These are phyloP conservation scores for Rhinichthys klamathensis DNA, from an alignment of 2,113 vertebrate species.

Conservation along the genomic window DNA sequence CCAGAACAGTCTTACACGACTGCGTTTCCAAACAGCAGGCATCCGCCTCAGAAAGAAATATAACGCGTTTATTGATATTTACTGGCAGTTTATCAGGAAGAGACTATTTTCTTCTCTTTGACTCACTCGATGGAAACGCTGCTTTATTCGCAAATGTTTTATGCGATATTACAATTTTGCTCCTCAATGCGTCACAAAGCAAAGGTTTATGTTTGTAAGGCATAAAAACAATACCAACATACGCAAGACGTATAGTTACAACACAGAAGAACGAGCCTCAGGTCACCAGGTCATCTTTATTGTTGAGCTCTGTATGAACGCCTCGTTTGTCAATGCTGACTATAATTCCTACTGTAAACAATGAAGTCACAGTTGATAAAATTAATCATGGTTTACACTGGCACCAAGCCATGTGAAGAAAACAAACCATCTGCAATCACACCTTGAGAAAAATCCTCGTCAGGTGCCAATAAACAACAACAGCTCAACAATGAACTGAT, in stretches of 20 bases:
- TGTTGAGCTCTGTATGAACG: not conserved
- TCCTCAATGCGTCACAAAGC: no score
- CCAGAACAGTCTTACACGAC: no score
- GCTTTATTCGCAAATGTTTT: no score
- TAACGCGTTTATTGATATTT: no score
- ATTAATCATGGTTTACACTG: conserved; percentile 28
- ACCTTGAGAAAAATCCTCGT: conserved; percentile 21
- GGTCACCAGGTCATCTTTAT: not conserved
- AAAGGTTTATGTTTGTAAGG: not conserved
- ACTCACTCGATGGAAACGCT: no score
- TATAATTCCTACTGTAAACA: not conserved
- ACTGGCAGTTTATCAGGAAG: no score
- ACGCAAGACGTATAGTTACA: not conserved
- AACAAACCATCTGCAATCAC: conserved; percentile 28
- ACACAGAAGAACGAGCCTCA: not conserved
- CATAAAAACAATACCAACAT: not conserved
- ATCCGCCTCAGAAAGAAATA: no score
- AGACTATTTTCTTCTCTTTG: no score
- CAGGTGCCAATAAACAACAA: conserved; percentile 12
- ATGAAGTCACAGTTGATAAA: conserved; percentile 33
- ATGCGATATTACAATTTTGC: no score
- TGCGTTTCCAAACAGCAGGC: no score
- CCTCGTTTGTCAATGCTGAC: not conserved
- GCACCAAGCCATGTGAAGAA: conserved; percentile 14
- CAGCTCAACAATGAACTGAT: not conserved